Conservation (phyloP, 2,888 invertebrate genomes). For the Boloria euphrosyne region DNA sequence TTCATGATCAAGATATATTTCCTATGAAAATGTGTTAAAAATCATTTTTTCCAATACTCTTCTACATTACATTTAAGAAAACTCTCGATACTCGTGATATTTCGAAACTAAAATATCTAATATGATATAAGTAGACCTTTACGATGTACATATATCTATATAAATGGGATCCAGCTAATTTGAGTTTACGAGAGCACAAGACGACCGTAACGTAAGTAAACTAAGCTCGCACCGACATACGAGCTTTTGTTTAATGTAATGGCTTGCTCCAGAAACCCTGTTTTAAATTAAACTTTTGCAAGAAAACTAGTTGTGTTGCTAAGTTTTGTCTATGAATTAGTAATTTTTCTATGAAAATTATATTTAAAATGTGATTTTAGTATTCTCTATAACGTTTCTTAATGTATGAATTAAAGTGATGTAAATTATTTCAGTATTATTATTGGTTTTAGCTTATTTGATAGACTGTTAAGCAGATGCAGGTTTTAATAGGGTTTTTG, state of each 20-base stretch:
- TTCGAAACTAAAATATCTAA: not conserved
- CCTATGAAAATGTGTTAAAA: too few relatives aligned
- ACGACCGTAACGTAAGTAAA: constrained; percentile 45
- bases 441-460: too few relatives aligned
- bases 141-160: constrained; percentile 40
- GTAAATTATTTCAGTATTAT: too few relatives aligned
- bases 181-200: constrained; percentile 68
- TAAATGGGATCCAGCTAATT: constrained; percentile 61
- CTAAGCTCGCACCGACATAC: constrained; percentile 19
- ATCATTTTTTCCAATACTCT: too few relatives aligned
- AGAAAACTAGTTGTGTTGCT: not conserved
- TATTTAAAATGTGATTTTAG: too few relatives aligned
- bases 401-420: too few relatives aligned
- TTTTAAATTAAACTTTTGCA: constrained; percentile 16
- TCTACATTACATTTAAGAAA: too few relatives aligned
- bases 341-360: not conserved
- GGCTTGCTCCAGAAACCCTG: constrained; percentile 2
- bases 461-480: too few relatives aligned
- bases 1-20: too few relatives aligned
- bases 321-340: not conserved
- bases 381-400: too few relatives aligned
- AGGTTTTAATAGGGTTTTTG: too few relatives aligned
- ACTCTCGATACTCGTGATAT: too few relatives aligned
- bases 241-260: constrained; percentile 21
- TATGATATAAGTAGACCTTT: not conserved